Base-by-base conservation (phyloP, 2,888 invertebrate genomes). In the Apeira syringaria region DNA sequence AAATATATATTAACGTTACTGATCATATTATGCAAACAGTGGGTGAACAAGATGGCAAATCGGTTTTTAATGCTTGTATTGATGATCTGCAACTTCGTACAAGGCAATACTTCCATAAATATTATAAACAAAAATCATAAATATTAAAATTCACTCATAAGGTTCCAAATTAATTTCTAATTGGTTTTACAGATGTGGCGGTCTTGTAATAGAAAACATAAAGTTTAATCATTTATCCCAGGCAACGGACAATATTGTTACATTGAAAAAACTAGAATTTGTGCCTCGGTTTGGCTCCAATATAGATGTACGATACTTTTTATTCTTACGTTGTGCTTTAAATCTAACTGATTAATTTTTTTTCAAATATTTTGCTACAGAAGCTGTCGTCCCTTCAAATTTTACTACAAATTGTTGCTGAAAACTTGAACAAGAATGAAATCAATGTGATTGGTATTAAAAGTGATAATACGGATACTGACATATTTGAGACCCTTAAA, bases 101-200 rank as follows among this genome's bases (percentile, higher is more conserved):
- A 4, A 57, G 53, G 74, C 69, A 45, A 49, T 7, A 10, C 5
- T 15, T 15, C 1, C 9, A n/a, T n/a, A n/a, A n/a, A n/a, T n/a
- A n/a, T n/a, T n/a, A n/a, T n/a, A n/a, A n/a, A n/a, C n/a, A n/a
- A n/a, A n/a, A n/a, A n/a, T n/a, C n/a, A n/a, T n/a, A n/a, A n/a
- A n/a, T n/a, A n/a, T n/a, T n/a, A 26, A 2, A 15, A 10, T 11
- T 11, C 11, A 24, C 12, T 17, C 12, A 3, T 8, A 0, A 3
- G 9, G 9, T 5, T 8, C n/a, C 3, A 2, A 2, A 15, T 30
- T 18, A 17, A 2, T 9, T 1, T 22, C 2, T 22, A 6, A 34
- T 35, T 25, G 6, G 1, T 9, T 30, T 54, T 62, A n/a, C 29
- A 74, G 74, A 6, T 69, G 72, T 35, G 70, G 67, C 5, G 73